These are phyloP conservation scores for Oryzias curvinotus DNA, from an alignment of 2,113 vertebrate genomes.

Conservation along the genomic window DNA sequence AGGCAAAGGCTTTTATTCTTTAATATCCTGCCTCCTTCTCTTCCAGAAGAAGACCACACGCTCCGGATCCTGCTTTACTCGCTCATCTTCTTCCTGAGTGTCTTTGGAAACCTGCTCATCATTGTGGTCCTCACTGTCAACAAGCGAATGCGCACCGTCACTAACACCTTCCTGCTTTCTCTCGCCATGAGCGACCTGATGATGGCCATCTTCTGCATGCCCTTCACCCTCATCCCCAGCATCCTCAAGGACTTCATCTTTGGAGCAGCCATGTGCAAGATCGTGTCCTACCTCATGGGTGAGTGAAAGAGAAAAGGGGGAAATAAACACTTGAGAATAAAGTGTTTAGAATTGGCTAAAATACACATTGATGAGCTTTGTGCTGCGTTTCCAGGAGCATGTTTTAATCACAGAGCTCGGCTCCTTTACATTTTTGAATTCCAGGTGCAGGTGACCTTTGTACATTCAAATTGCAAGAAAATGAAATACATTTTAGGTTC, in stretches of 20 bases:
- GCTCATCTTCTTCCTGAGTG: conserved; percentile 88
- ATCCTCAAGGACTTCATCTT: conserved; percentile 94
- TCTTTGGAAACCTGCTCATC: conserved; percentile 90
- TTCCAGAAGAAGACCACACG: conserved; percentile 82
- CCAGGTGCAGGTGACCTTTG: too few species aligned
- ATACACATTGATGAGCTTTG: too few species aligned
- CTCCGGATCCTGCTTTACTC: conserved; percentile 86
- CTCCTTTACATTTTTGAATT: too few species aligned
- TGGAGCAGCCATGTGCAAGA: conserved; percentile 90
- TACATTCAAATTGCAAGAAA: too few species aligned
- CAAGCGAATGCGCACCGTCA: conserved; percentile 90
- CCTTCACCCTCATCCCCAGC: conserved; percentile 92
- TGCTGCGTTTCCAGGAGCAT: too few species aligned
- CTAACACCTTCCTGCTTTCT: conserved; percentile 94
- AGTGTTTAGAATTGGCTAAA: too few species aligned
- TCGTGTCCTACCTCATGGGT: conserved; percentile 95
- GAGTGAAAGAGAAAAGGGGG: conserved; percentile 4
- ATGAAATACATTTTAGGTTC: too few species aligned
- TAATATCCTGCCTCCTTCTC: background rate
- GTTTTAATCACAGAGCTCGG: too few species aligned
- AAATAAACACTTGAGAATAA: too few species aligned
- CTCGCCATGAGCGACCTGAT: conserved; percentile 93
- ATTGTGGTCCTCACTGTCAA: conserved; percentile 88
- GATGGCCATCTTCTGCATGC: conserved; percentile 93
- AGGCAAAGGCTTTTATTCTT: background rate